Percentiles rank a stretch among this genome's conserved stretches.
phyloP scores from a whole-genome alignment of 1,140 invertebrate species.

The Bombus fervidus region DNA sequence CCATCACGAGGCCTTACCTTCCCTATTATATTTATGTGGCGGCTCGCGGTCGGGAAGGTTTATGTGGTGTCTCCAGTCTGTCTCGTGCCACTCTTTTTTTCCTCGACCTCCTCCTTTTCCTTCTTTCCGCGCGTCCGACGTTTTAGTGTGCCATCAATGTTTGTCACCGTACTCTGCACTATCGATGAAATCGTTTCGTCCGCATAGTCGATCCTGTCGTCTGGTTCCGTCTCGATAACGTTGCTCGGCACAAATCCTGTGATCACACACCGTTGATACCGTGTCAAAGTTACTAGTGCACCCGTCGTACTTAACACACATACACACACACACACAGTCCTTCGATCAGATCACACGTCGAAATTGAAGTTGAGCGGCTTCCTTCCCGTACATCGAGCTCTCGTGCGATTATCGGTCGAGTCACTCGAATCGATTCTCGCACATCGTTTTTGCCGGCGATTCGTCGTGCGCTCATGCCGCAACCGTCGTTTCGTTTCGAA shows the following conservation, averaged over 20 bases:
- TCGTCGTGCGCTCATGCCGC: not conserved
- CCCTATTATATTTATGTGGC: constrained; percentile 82
- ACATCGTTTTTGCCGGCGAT: not conserved
- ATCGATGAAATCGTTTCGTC: constrained; percentile 33
- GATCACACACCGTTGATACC: not conserved
- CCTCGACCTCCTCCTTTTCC: constrained; percentile 17
- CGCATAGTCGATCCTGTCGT: not conserved
- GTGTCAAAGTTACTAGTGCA: not conserved
- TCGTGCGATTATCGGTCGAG: constrained; percentile 15
- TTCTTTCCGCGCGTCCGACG: constrained; percentile 23
- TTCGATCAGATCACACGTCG: not conserved
- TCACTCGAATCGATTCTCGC: not conserved
- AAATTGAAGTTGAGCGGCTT: not conserved
- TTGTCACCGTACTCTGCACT: not conserved
- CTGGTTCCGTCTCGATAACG: not conserved
- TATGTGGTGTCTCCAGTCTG: constrained; percentile 71
- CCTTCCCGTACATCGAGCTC: too few relatives aligned
- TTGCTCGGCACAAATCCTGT: not conserved
- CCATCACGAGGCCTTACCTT: constrained; percentile 80
- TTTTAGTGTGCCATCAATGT: constrained; percentile 27
- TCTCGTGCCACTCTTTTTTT: constrained; percentile 60
- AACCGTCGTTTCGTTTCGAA: not conserved
- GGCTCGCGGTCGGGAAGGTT: constrained; percentile 79
- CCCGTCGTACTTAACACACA: not conserved
- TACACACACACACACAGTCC: not conserved